phyloP scores from a whole-genome alignment of 2,888 invertebrate genomes.

The Tetranychus truncatus region DNA sequence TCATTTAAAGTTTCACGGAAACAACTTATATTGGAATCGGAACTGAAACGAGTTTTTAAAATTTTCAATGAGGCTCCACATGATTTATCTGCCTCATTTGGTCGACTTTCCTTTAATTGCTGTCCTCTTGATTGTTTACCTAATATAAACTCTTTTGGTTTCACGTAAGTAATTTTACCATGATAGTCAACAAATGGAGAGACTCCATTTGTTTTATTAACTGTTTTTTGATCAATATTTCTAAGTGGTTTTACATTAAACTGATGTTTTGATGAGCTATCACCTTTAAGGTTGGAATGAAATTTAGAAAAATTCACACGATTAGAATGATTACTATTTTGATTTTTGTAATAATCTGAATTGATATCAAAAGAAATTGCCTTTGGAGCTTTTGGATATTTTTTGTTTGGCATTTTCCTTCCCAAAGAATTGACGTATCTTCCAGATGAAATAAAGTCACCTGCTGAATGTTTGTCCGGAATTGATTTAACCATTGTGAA shows the following conservation, averaged over 20 bases:
- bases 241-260: background rate
- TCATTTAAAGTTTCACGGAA: background rate
- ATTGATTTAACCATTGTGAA: background rate
- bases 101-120: background rate
- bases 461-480: background rate
- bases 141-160: background rate
- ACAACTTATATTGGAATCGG: slow-evolving; percentile 1
- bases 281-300: too few relatives aligned
- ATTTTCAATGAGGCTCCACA: background rate
- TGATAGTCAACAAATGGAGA: background rate
- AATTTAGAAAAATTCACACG: background rate
- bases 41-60: slow-evolving; percentile 3
- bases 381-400: background rate
- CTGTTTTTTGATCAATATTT: background rate
- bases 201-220: background rate
- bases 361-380: background rate
- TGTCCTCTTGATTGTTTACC: background rate
- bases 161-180: background rate
- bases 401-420: background rate
- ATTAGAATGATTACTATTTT: background rate
- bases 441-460: background rate
- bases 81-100: background rate
- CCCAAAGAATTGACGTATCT: background rate
- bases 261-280: background rate
- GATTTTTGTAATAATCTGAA: background rate